phyloP scores from a whole-genome alignment of 2,113 vertebrate genomes.

The Lathamus discolor region DNA sequence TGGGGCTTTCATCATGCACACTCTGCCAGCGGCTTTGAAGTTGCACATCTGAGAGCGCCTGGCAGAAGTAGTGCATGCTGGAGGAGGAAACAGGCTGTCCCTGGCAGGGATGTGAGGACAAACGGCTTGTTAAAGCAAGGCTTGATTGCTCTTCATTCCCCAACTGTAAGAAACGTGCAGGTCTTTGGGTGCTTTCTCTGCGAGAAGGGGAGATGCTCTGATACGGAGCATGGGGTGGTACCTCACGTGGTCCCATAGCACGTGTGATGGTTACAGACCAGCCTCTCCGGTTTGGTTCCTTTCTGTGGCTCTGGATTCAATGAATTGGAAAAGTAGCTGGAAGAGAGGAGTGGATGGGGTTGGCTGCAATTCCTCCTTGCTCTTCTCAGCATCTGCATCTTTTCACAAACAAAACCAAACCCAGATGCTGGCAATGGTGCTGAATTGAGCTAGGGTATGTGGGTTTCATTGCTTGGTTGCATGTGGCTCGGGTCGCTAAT shows the following conservation, averaged over 20 bases:
- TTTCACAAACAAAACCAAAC: neutral
- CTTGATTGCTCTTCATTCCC: neutral
- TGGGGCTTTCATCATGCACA: slow-evolving; percentile 25
- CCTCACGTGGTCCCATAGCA: neutral
- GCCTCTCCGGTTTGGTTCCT: fast-evolving
- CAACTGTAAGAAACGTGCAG: neutral
- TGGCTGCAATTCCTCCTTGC: neutral
- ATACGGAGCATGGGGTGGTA: neutral
- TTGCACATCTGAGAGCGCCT: neutral
- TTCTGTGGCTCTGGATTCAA: neutral
- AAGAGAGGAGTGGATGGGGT: neutral
- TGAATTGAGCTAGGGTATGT: neutral
- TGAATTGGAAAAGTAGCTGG: neutral
- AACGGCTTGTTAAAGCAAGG: neutral
- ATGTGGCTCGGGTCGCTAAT: neutral
- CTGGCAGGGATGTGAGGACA: neutral
- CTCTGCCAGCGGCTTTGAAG: slow-evolving; percentile 46
- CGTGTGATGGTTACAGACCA: neutral
- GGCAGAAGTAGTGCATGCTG: neutral
- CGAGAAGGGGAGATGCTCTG: neutral
- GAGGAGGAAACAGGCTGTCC: neutral
- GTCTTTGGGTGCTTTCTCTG: neutral
- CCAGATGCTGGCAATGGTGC: neutral
- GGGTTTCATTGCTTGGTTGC: neutral
- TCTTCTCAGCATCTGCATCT: neutral